These are phyloP conservation scores for Tenthredo distinguenda DNA, from an alignment of 2,888 invertebrate species.

Conservation along the genomic window DNA sequence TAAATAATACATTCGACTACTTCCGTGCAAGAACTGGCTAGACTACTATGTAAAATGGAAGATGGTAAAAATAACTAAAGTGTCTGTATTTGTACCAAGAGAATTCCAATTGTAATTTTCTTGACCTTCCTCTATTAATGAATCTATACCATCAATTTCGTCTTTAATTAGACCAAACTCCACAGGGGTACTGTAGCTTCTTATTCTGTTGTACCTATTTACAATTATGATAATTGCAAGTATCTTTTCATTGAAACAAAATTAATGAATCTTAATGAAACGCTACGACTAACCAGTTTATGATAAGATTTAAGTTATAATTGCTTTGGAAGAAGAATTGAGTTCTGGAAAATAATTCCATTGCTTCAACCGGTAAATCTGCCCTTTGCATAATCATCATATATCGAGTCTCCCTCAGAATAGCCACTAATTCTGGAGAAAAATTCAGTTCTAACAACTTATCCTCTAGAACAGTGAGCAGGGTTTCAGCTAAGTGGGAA, in stretches of 20 bases:
- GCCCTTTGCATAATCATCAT: constrained; percentile 85
- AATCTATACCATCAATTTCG: constrained; percentile 88
- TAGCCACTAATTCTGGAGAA: constrained; percentile 84
- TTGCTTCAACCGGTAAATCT: constrained; percentile 83
- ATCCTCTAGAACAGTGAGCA: constrained; percentile 81
- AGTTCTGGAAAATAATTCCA: constrained; percentile 84
- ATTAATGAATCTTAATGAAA: not conserved
- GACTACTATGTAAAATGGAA: not conserved
- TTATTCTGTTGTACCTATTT: constrained; percentile 89
- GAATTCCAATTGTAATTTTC: constrained; percentile 89
- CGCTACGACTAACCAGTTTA: constrained; percentile 66
- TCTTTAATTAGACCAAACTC: constrained; percentile 89
- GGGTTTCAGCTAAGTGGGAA: constrained; percentile 82
- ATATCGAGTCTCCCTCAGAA: constrained; percentile 91
- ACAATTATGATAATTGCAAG: not conserved
- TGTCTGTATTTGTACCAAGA: constrained; percentile 83
- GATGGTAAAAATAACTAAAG: not conserved
- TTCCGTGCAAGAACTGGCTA: not conserved
- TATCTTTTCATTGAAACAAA: not conserved
- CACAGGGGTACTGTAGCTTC: constrained; percentile 85
- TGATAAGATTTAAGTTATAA: constrained; percentile 73
- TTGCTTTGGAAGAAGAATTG: constrained; percentile 82
- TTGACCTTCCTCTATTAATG: constrained; percentile 85
- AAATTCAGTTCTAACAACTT: constrained; percentile 84
- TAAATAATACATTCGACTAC: not conserved